Evolutionary conservation across 2,797 vertebrate genomes (phyloP).

Genomic region (Spinus olivaceus): DNA sequence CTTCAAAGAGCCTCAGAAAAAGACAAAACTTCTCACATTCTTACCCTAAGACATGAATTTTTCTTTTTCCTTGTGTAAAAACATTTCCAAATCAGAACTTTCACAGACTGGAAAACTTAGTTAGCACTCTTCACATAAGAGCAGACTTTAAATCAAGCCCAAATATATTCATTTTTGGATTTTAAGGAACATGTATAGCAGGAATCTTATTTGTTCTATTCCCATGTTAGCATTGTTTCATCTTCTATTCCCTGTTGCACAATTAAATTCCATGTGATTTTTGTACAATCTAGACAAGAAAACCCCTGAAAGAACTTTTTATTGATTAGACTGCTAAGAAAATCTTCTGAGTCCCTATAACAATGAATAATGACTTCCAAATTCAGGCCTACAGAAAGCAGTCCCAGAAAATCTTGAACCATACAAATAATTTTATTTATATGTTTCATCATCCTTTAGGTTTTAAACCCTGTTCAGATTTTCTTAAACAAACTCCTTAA

Average conservation of each 20-base stretch:
- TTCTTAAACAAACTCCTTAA: background rate
- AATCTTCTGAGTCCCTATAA: background rate
- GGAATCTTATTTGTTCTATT: background rate
- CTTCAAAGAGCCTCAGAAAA: conserved; percentile 19
- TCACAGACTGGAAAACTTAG: background rate
- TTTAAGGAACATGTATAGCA: conserved; percentile 13
- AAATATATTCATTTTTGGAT: conserved; percentile 20
- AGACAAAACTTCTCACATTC: background rate
- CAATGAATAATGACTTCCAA: background rate
- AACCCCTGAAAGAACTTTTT: conserved; percentile 57
- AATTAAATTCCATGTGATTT: conserved; percentile 66
- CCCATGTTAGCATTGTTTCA: conserved; percentile 15
- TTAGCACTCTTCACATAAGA: conserved; percentile 15
- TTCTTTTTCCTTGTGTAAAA: background rate
- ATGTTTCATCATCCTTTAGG: background rate
- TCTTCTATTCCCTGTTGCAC: conserved; percentile 57
- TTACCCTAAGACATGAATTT: background rate
- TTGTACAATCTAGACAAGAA: conserved; percentile 53
- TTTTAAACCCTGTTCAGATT: background rate
- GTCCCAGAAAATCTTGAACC: background rate
- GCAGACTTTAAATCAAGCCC: conserved; percentile 45
- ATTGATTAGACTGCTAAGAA: conserved; percentile 18
- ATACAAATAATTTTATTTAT: background rate
- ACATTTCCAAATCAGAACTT: conserved; percentile 21
- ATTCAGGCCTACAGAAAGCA: background rate